Conservation (phyloP, 2,888 invertebrate species). For the Aplocera efformata region DNA sequence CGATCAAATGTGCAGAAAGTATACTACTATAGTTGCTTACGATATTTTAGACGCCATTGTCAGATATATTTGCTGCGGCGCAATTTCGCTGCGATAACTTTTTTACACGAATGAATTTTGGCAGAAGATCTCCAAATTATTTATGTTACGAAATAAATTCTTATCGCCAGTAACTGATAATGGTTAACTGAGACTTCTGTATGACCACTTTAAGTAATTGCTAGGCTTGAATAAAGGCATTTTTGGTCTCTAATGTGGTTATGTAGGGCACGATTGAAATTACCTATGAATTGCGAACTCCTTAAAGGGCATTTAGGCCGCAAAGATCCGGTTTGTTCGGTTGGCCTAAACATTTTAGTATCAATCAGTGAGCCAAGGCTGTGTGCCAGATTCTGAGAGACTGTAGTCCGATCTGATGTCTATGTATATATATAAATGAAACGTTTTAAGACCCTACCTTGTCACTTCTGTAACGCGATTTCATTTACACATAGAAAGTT, state of each 20-base stretch:
- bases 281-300: constrained; percentile 53
- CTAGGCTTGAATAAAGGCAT: constrained; percentile 15
- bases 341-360: constrained; percentile 59
- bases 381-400: constrained; percentile 38
- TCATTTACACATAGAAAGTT: too few relatives aligned
- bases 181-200: not conserved
- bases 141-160: too few relatives aligned
- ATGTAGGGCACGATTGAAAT: constrained; percentile 51
- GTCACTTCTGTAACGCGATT: too few relatives aligned
- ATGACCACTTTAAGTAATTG: constrained; percentile 46
- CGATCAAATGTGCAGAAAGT: too few relatives aligned
- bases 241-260: constrained; percentile 36
- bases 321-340: constrained; percentile 62
- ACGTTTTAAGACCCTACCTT: constrained; percentile 11
- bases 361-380: constrained; percentile 60
- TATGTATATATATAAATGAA: constrained; percentile 6
- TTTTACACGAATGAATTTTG: too few relatives aligned
- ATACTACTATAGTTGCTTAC: too few relatives aligned
- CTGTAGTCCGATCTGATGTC: constrained; percentile 21
- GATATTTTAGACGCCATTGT: too few relatives aligned
- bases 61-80: too few relatives aligned
- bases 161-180: too few relatives aligned
- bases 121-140: too few relatives aligned
- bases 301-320: constrained; percentile 63
- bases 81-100: too few relatives aligned